A percentile compares a stretch with the other conserved stretches of the same genome.
These are phyloP conservation scores for Darwinula stevensoni DNA, from an alignment of 2,888 invertebrate species.

Conservation along the genomic window DNA sequence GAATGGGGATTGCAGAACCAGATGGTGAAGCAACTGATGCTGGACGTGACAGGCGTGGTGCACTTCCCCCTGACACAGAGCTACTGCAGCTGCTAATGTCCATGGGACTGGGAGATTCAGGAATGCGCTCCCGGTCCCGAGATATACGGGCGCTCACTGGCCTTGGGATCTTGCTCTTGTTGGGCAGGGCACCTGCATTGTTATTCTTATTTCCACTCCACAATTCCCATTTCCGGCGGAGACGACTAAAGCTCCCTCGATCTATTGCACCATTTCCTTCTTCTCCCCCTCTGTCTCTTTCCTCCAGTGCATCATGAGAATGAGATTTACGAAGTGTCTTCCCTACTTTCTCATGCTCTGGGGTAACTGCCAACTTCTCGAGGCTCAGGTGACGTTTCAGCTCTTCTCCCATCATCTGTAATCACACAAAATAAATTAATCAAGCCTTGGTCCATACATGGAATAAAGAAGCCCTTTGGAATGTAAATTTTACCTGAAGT, in stretches of 20 bases:
- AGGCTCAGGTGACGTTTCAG: background rate
- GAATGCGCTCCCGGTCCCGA: too few species aligned
- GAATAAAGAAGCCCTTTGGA: background rate
- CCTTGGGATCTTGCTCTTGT: slow-evolving; percentile 30
- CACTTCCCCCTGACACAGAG: too few species aligned
- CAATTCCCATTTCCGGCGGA: slow-evolving; percentile 54
- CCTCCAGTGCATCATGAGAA: background rate
- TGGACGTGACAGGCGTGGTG: too few species aligned
- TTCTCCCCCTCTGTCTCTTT: background rate
- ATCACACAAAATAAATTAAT: background rate
- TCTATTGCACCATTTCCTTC: slow-evolving; percentile 14
- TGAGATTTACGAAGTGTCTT: background rate
- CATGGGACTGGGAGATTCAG: too few species aligned
- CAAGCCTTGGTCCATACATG: background rate
- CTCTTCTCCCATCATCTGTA: background rate
- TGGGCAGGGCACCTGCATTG: background rate
- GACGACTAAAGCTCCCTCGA: slow-evolving; percentile 14
- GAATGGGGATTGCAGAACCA: too few species aligned
- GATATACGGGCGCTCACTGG: too few species aligned
- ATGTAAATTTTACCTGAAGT: slow-evolving; percentile 33
- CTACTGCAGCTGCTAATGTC: too few species aligned
- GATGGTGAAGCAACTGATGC: too few species aligned
- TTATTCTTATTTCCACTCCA: slow-evolving; percentile 24
- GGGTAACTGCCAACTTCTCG: too few species aligned
- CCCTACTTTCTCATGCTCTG: background rate